These are phyloP conservation scores for Agelaius phoeniceus DNA, from an alignment of 2,113 vertebrate species.

Conservation along the genomic window DNA sequence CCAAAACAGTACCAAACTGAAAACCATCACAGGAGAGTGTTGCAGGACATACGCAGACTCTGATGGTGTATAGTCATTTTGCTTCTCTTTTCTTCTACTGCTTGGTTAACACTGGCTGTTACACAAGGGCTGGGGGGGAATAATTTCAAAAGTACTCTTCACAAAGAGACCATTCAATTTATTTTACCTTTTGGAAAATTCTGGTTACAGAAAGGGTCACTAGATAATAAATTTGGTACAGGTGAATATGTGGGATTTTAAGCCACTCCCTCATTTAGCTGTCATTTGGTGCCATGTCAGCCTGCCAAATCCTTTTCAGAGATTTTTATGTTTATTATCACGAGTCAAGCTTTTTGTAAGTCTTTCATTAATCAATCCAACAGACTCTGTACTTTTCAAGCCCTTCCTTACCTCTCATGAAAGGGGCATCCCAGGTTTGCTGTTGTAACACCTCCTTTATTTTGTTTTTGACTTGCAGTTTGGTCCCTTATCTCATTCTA, in stretches of 20 bases:
- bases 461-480: not conserved
- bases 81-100: not conserved
- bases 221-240: not conserved
- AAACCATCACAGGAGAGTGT: accelerated
- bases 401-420: not conserved
- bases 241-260: not conserved
- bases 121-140: accelerated
- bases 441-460: not conserved
- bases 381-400: not conserved
- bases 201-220: not conserved
- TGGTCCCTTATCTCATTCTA: not conserved
- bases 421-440: not conserved
- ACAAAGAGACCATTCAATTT: not conserved
- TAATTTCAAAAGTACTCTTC: not conserved
- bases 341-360: not conserved
- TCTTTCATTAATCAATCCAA: not conserved
- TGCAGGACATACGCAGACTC: not conserved
- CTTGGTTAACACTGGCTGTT: not conserved
- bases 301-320: not conserved
- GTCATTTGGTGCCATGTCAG: not conserved
- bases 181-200: not conserved
- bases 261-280: not conserved
- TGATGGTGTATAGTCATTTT: not conserved
- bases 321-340: not conserved
- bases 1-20: not conserved